Base-by-base conservation (phyloP, 2,888 invertebrate genomes). In the Conus canariensis region DNA sequence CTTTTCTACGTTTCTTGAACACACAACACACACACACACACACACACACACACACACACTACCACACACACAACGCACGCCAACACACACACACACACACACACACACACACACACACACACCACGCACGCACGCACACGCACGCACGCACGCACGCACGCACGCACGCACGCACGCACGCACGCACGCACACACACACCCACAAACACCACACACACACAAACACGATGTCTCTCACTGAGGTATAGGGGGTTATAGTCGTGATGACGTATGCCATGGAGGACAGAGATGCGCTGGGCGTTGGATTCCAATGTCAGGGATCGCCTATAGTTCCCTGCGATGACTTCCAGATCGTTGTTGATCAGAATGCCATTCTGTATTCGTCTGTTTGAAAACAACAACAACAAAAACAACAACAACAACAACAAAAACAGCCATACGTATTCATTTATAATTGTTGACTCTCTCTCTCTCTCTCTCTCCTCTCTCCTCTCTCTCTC, bases 251-350 rank as follows among this genome's bases (percentile, higher is more conserved):
- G 58, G 58, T 83, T 58, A 22, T 58, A 83, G 58, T 83, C 22
- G 56, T 83, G 12, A 56, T 83, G 82, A 58, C 82, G 82, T 58
- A 56, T 10, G 82, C 82, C 82, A 2, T 7, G 9, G 22, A 58
- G 56, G 82, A 83, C 82, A 19, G 82, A 22, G 58, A 83, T 58
- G 56, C 82, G 82, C 58, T 83, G 82, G 10, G 82, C 82, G 56
- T 56, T 58, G 22, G 82, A 25, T 7, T 83, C 82, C 82, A 83
- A 19, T 4, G 58, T 22, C 58, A 83, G 22, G 25, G 82, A 58
- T 16, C 82, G 82, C 6, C 58, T 16, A 58, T 83, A 58, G 7
- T 83, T 56, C 4, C 82, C 82, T 6, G 82, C 82, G 8, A 83
- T 7, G 56, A 83, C 25, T 25, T 83, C 82, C 82, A 83, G 19